Conservation (phyloP, 2,113 vertebrate genomes). For the Petaurus breviceps region DNA sequence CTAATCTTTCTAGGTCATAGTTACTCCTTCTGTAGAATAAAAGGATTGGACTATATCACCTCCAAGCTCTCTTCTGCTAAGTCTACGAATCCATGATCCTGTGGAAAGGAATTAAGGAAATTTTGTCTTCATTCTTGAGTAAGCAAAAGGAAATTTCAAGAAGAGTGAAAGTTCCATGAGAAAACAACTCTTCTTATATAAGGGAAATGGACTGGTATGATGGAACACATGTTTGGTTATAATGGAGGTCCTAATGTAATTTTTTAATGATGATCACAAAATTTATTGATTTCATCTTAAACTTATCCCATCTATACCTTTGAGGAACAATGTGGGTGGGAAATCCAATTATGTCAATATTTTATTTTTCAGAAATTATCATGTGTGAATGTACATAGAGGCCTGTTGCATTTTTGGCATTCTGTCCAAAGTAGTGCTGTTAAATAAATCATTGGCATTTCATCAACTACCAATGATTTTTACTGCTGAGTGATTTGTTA, state of each 20-base stretch:
- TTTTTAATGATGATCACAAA: conserved; percentile 72
- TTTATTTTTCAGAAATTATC: conserved; percentile 84
- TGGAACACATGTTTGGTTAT: background rate
- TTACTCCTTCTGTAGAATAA: background rate
- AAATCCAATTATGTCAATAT: conserved; percentile 84
- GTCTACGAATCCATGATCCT: background rate
- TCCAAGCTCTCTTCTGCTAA: background rate
- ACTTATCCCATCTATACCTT: conserved; percentile 76
- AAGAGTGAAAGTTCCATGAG: background rate
- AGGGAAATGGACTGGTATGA: background rate
- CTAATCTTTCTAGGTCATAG: background rate
- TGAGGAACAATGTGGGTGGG: conserved; percentile 81
- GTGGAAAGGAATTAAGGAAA: background rate
- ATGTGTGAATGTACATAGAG: conserved; percentile 71
- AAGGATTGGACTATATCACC: background rate
- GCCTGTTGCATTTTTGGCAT: conserved; percentile 81
- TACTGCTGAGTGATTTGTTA: conserved; percentile 81
- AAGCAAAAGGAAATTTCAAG: background rate
- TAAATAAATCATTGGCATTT: conserved; percentile 83
- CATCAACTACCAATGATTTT: conserved; percentile 83
- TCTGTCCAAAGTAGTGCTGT: conserved; percentile 81
- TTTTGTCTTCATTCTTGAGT: background rate
- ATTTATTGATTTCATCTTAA: conserved; percentile 81
- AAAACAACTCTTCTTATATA: background rate
- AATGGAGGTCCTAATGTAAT: conserved; percentile 66